Conservation (phyloP, 2,797 vertebrate species). For the Lepus townsendii region DNA sequence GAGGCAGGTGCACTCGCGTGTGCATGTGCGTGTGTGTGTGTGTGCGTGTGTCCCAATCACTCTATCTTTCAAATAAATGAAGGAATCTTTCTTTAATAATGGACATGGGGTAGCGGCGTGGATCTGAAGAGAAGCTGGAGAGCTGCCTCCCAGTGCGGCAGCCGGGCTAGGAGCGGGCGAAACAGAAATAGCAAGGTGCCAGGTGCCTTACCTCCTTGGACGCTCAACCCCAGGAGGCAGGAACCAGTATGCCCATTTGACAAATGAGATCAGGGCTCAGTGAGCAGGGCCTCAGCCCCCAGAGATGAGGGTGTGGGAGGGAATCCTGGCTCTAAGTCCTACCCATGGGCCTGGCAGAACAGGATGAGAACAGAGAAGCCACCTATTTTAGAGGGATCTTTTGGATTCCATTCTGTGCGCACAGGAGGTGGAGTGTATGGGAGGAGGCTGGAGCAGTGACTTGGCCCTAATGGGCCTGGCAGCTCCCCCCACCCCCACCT, state of each 20-base stretch:
- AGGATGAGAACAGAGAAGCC: background rate
- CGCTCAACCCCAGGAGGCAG: background rate
- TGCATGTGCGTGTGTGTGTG: too few species aligned
- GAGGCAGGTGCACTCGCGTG: too few species aligned
- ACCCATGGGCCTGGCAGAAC: background rate
- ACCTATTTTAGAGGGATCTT: background rate
- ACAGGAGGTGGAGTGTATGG: background rate
- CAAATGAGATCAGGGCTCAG: background rate
- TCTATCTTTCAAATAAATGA: too few species aligned
- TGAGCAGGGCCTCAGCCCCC: background rate
- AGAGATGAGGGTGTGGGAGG: background rate
- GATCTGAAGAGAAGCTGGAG: background rate
- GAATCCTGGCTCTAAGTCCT: background rate
- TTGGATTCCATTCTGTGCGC: background rate
- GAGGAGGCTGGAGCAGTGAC: background rate
- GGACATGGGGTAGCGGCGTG: too few species aligned
- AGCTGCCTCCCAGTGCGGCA: background rate
- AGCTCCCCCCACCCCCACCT: background rate
- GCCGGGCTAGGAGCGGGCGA: background rate
- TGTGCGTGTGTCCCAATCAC: too few species aligned
- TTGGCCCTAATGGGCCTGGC: background rate
- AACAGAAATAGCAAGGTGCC: background rate
- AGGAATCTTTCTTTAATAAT: too few species aligned
- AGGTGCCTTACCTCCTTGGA: background rate
- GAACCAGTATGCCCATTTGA: background rate